Evolutionary conservation across 2,888 invertebrate species (phyloP).

Genomic region (Drosophila birchii): DNA sequence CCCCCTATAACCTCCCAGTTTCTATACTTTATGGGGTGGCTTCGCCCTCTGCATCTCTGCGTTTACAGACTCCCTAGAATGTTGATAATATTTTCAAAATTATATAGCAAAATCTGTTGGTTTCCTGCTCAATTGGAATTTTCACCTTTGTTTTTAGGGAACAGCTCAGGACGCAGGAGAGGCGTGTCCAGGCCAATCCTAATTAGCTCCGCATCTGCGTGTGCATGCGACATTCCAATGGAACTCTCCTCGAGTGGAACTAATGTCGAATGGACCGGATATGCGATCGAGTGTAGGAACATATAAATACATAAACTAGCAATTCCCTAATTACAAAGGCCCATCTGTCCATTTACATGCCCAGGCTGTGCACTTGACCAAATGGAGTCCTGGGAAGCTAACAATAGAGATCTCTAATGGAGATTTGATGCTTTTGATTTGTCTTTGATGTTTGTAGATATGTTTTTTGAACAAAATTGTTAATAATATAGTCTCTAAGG

Average conservation of each 20-base stretch:
- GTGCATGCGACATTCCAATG: slow-evolving; percentile 31
- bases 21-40: slow-evolving; percentile 63
- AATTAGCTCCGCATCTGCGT: slow-evolving; percentile 43
- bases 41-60: slow-evolving; percentile 30
- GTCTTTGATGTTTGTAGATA: slow-evolving; percentile 15
- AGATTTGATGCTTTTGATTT: neutral
- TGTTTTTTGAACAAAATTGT: neutral
- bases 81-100: slow-evolving; percentile 49
- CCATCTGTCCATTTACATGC: slow-evolving; percentile 30
- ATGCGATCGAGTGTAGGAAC: slow-evolving; percentile 34
- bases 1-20: slow-evolving; percentile 23
- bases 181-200: slow-evolving; percentile 31
- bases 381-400: neutral
- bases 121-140: slow-evolving; percentile 41
- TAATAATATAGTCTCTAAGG: neutral
- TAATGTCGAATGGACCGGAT: slow-evolving; percentile 58
- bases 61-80: slow-evolving; percentile 29
- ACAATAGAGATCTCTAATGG: slow-evolving; percentile 5
- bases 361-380: slow-evolving; percentile 26
- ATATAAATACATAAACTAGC: slow-evolving; percentile 6
- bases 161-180: slow-evolving; percentile 1
- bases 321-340: slow-evolving; percentile 18
- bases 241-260: slow-evolving; percentile 67
- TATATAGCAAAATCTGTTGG: slow-evolving; percentile 41
- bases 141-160: slow-evolving; percentile 19